A percentile compares a stretch with the other conserved stretches of the same genome.
These are phyloP conservation scores for Choloepus didactylus DNA, from an alignment of 2,797 vertebrate species.

Conservation along the genomic window DNA sequence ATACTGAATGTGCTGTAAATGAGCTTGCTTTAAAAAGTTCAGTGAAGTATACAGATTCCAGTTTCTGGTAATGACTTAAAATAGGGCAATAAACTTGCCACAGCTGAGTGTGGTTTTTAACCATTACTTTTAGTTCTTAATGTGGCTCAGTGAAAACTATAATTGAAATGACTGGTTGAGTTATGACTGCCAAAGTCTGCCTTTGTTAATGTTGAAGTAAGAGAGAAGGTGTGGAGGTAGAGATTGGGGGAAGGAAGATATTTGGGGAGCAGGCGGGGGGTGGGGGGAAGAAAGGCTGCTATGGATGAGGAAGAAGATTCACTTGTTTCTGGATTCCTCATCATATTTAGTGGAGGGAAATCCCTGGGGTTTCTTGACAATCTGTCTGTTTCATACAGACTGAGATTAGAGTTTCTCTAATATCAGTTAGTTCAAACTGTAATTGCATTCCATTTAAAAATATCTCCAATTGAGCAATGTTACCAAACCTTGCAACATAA, in stretches of 20 bases:
- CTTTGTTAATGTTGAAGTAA: not conserved
- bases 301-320: not conserved
- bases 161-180: constrained; percentile 75
- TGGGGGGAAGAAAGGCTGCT: not conserved
- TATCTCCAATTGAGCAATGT: constrained; percentile 55
- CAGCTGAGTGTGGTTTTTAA: constrained; percentile 45
- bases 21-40: constrained; percentile 67
- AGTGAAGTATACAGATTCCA: constrained; percentile 68
- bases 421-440: constrained; percentile 27
- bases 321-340: not conserved
- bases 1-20: constrained; percentile 60
- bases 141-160: constrained; percentile 69
- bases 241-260: accelerated
- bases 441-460: constrained; percentile 54
- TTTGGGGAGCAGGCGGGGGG: too few relatives aligned
- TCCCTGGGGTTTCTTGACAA: constrained; percentile 18
- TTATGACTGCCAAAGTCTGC: constrained; percentile 25
- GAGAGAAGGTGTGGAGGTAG: not conserved
- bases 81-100: constrained; percentile 70
- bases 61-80: constrained; percentile 76
- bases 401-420: not conserved
- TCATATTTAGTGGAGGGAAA: not conserved
- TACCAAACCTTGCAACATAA: constrained; percentile 58
- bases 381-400: constrained; percentile 43
- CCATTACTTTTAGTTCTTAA: constrained; percentile 39